Evolutionary conservation across 2,888 invertebrate genomes (phyloP), one percentile per base, ranked within the genome.

Genomic region (Mesorhabditis belari): DNA sequence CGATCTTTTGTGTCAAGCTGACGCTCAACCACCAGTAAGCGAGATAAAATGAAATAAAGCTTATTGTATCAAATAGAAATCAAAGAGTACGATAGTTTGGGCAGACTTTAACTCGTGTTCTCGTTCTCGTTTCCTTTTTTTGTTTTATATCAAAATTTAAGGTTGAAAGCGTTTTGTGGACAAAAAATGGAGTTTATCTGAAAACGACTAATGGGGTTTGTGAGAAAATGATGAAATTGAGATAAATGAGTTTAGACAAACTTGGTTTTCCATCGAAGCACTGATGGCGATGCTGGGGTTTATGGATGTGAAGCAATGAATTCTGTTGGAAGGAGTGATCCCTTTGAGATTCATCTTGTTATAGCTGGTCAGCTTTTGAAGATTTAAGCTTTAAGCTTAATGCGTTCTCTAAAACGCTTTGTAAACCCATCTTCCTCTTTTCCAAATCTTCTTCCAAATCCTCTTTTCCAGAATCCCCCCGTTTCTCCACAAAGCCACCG

Each of bases 251-350:
- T 35, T 35, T 35, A 35, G 44, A n/a, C 44, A 2, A n/a, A 1
- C 12, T 35, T 35, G 44, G n/a, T 9, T n/a, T n/a, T 35, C n/a
- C n/a, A n/a, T n/a, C n/a, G n/a, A n/a, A n/a, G n/a, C n/a, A n/a
- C n/a, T n/a, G n/a, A 65, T 3, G 61, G 61, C 3, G 75, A 77
- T 56, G 71, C 74, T 6, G 79, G 77, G 9, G 66, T 78, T 25
- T 77, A 74, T 60, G 62, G 67, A 6, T 79, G 79, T 57, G 68
- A 71, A 57, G 74, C 75, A 4, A 66, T 69, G 60, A 78, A 78
- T 55, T 59, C 65, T 23, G 65, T 77, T 23, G 78, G 78, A 12
- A 64, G 71, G 53, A 73, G 75, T n/a, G 60, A 56, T 3, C 61
- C 66, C 2, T 69, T 72, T 44, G 78, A 78, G 55, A 74, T 77